Percentiles rank a stretch among this genome's conserved stretches.
Evolutionary conservation across 2,113 vertebrate species (phyloP).

Genomic region (Dolichotis patagonum): DNA sequence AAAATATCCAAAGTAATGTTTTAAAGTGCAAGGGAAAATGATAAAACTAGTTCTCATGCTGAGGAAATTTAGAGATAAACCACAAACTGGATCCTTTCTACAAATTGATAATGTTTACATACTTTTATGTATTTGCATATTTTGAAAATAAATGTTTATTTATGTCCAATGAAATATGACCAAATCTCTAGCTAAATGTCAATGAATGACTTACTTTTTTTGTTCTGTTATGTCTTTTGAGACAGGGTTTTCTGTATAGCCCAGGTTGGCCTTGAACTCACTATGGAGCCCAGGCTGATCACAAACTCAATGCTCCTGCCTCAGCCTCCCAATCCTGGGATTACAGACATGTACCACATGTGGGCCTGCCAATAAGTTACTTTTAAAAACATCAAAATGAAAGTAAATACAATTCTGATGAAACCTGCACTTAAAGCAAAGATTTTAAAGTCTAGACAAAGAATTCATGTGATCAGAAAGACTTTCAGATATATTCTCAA

Average conservation of each 20-base stretch:
- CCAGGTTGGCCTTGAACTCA: neutral
- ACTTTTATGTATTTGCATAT: neutral
- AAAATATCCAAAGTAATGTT: neutral
- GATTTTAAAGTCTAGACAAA: neutral
- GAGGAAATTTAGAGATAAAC: neutral
- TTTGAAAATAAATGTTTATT: neutral
- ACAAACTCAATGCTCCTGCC: neutral
- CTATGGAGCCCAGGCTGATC: neutral
- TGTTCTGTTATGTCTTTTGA: neutral
- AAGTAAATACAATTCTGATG: neutral
- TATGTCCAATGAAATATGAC: neutral
- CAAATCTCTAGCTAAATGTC: neutral
- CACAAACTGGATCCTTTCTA: neutral
- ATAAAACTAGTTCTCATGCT: neutral
- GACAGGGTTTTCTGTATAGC: neutral
- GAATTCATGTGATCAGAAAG: neutral
- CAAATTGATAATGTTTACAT: neutral
- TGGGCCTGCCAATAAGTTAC: neutral
- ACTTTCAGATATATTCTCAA: neutral
- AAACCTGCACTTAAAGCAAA: neutral
- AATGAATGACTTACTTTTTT: neutral
- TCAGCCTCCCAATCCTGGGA: neutral
- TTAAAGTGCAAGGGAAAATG: neutral
- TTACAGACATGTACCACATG: neutral
- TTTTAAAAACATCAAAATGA: neutral